These are phyloP conservation scores for Beris chalybata DNA, from an alignment of 2,888 invertebrate species.

Conservation along the genomic window DNA sequence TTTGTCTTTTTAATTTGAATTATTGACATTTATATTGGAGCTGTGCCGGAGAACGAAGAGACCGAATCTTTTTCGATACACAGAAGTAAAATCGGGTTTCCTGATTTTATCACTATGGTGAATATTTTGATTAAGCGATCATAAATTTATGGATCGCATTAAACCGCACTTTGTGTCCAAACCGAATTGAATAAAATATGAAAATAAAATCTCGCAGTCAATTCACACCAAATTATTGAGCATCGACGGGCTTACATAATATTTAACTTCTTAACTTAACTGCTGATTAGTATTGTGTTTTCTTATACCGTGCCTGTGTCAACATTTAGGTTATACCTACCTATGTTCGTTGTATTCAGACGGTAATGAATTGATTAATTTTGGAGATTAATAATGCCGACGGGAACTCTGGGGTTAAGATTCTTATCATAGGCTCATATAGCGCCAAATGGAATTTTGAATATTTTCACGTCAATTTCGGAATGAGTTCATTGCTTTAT, in stretches of 20 bases:
- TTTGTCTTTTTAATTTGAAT: no score
- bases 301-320: no score
- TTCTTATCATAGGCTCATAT: constrained; percentile 22
- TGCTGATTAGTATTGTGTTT: constrained; percentile 12
- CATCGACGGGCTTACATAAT: constrained; percentile 30
- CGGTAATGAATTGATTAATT: constrained; percentile 7
- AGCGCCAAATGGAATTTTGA: constrained; percentile 31
- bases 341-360: constrained; percentile 7
- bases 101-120: no score
- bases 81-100: no score
- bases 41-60: no score
- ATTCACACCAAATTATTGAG: constrained; percentile 32
- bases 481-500: constrained; percentile 24
- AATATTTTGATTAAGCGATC: constrained; percentile 28
- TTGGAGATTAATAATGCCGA: constrained; percentile 17
- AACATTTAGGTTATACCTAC: constrained; percentile 16
- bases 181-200: constrained; percentile 8
- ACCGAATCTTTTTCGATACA: no score
- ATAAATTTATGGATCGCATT: constrained; percentile 26
- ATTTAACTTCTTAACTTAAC: constrained; percentile 30
- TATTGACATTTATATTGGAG: no score
- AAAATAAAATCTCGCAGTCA: constrained; percentile 22
- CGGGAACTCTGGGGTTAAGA: constrained; percentile 4
- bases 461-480: constrained; percentile 22
- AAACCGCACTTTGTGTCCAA: constrained; percentile 8